Evolutionary conservation across 2,113 vertebrate genomes (phyloP).

Genomic region (Ailuropoda melanoleuca): DNA sequence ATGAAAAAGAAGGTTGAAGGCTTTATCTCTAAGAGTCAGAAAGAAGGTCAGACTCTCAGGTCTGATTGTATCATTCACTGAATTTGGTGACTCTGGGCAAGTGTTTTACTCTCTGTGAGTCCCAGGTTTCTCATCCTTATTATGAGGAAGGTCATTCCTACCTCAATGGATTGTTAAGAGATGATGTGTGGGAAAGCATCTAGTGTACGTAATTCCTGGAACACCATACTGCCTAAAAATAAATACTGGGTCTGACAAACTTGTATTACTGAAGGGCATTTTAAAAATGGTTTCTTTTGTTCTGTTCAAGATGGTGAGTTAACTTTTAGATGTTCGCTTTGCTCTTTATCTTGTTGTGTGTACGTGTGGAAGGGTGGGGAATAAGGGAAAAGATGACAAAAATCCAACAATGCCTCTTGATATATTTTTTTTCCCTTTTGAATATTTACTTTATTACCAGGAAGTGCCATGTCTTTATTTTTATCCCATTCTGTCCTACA

Average conservation of each 20-base stretch:
- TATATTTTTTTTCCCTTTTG: neutral
- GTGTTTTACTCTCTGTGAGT: neutral
- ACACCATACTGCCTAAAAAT: neutral
- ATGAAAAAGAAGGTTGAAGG: neutral
- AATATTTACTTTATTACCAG: neutral
- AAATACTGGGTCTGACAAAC: neutral
- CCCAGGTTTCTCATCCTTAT: neutral
- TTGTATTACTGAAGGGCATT: neutral
- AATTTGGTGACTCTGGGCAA: neutral
- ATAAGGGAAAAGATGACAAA: neutral
- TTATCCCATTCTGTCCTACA: neutral
- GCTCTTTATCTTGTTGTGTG: neutral
- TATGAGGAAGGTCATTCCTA: neutral
- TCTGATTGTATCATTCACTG: neutral
- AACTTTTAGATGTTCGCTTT: neutral
- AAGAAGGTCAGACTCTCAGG: neutral
- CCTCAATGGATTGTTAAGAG: slow-evolving; percentile 30
- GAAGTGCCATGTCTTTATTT: neutral
- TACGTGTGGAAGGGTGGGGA: rapidly evolving
- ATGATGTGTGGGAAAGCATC: slow-evolving; percentile 65
- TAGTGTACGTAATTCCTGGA: neutral
- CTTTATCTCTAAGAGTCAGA: neutral
- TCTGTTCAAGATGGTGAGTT: neutral
- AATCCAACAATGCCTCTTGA: neutral
- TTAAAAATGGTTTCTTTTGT: neutral